Base-by-base conservation (phyloP, 2,888 invertebrate species). In the Odontothrips loti region DNA sequence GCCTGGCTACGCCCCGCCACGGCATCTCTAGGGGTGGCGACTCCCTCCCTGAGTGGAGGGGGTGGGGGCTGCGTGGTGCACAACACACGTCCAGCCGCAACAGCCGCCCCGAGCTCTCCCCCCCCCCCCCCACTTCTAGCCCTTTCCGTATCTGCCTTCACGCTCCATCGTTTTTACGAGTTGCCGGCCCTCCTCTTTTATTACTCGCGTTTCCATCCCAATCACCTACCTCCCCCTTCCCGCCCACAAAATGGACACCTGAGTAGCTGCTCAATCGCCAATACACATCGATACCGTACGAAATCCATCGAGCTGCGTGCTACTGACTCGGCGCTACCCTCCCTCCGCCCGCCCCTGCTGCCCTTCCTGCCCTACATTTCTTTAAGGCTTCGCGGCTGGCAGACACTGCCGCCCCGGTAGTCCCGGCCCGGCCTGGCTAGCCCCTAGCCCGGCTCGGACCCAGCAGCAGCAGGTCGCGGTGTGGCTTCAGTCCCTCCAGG, bases 341-440 rank as follows among this genome's bases (percentile, higher is more conserved):
- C 34, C 3, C 34, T 6, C 34, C 34, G 34, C 34, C 34, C 34
- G 34, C 34, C 34, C 34, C 34, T 43, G 34, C 68, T 27, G 3
- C 68, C 68, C 68, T 27, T 23, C 27, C 68, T 27, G 68, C 23
- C 68, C 68, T 27, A 75, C 27, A 75, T 75, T 75, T 75, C 68
- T 75, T 75, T 75, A 75, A 27, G 68, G 68, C 68, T 75, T 75
- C 68, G 23, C 58, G 58, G 58, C 58, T 8, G 15, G 15, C 58
- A n/a, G 58, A 43, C 34, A 43, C 34, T 2, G 34, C 34, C 34
- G 34, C 3, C 34, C 6, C 34, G 34, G 34, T n/a, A n/a, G n/a
- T 63, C n/a, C 63, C 63, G 20, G n/a, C 63, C 63, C 48, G 48
- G 48, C 48, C 48, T 15, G 48, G 48, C 48, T 48, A 15, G 10